Conservation (phyloP, 2,113 vertebrate species). For the Shinisaurus crocodilurus region DNA sequence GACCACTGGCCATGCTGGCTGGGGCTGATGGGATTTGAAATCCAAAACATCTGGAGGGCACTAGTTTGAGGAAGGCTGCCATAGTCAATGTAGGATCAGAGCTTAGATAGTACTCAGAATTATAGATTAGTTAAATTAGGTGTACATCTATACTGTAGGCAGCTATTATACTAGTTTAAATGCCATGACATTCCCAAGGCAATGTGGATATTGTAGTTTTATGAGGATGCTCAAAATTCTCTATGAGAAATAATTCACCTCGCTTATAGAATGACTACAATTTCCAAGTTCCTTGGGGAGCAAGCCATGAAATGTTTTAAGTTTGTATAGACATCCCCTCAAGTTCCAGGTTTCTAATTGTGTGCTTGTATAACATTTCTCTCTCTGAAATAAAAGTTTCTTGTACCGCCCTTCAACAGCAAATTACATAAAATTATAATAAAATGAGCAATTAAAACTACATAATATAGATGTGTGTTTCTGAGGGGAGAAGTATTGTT, state of each 20-base stretch:
- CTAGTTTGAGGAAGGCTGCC: too few relatives aligned
- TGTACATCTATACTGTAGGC: not conserved
- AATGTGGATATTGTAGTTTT: not conserved
- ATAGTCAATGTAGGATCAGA: not conserved
- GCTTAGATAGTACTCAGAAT: not conserved
- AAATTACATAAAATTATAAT: constrained; percentile 47
- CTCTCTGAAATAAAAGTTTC: constrained; percentile 6
- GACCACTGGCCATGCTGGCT: too few relatives aligned
- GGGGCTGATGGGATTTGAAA: too few relatives aligned
- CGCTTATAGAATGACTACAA: not conserved
- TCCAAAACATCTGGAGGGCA: too few relatives aligned
- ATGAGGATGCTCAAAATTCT: constrained; percentile 1
- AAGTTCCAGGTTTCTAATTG: not conserved
- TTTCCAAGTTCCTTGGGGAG: not conserved
- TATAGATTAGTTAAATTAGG: not conserved
- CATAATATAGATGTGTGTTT: constrained; percentile 1
- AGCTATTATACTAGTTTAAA: not conserved
- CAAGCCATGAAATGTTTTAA: not conserved
- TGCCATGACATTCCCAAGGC: not conserved
- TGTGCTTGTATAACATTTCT: not conserved
- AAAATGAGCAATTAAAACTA: constrained; percentile 2
- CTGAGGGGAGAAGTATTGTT: constrained; percentile 12
- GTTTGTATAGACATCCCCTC: not conserved
- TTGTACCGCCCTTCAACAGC: constrained; percentile 15
- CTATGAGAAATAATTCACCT: not conserved